Base-by-base conservation (phyloP, 2,888 invertebrate species). In the Acheta domesticus region DNA sequence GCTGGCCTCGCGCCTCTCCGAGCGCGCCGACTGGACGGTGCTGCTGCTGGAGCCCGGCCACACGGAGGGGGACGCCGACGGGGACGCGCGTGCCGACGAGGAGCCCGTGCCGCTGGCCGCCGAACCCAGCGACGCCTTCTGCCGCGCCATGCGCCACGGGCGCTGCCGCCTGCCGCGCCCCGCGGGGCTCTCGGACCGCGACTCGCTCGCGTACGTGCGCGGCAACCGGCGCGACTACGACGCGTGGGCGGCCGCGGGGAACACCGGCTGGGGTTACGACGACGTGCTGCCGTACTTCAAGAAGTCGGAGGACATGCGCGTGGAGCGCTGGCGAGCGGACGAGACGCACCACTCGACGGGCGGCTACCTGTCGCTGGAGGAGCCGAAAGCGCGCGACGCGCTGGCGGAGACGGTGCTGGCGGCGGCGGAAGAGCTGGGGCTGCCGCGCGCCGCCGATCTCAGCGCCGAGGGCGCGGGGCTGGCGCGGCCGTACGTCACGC, bases 161-260 rank as follows among this genome's bases (percentile, higher is more conserved):
- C 83, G 82, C 81, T 83, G 84, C 49, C 83, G 81, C 78, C 82
- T 86, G 48, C 88, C 88, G 0, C 87, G 87, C 82, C 85, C 86
- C 12, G 50, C 86, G 83, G 88, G 88, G 4, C 88, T 88, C 0
- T 87, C 86, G 75, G 88, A 87, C n/a, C 84, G 88, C 11, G 89
- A 89, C 83, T 87, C 87, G 79, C 88, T 89, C 88, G 86, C 85
- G 19, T 88, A 88, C 83, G 85, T 88, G 36, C 84, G 88, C 48
- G 88, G 88, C 0, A 87, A 89, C 83, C 85, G 86, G n/a, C 83
- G 82, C 73, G 88, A 88, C 83, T 88, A 87, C 82, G 87, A 88
- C 82, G 83, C 84, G 11, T 88, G 88, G 88, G 87, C 86, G 77
- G 83, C 81, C n/a, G 84, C 86, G 79, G 88, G 88, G 2, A 88